These are phyloP conservation scores for Chiropotes sagulatus DNA, from an alignment of 2,797 vertebrate species.

Conservation along the genomic window DNA sequence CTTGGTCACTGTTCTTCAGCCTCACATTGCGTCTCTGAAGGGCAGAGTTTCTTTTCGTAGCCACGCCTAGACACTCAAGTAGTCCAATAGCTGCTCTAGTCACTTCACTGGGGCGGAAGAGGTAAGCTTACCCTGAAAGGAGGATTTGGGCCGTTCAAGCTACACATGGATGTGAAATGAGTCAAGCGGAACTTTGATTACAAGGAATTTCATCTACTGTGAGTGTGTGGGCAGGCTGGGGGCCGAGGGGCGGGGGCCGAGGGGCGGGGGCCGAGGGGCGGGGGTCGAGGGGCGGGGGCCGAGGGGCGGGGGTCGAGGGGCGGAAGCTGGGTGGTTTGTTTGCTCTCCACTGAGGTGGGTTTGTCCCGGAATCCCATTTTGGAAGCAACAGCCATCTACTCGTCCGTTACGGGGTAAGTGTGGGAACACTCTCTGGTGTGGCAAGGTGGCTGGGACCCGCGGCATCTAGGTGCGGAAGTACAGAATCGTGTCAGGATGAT, in stretches of 20 bases:
- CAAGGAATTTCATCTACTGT: slow-evolving; percentile 29
- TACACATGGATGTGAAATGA: slow-evolving; percentile 54
- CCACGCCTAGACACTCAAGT: slow-evolving; percentile 5
- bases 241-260: background rate
- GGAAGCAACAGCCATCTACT: background rate
- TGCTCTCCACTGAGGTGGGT: background rate
- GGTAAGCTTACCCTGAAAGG: background rate
- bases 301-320: background rate
- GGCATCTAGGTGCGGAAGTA: background rate
- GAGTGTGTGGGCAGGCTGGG: background rate
- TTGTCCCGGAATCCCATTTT: background rate
- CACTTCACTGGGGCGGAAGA: background rate
- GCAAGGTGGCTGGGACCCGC: background rate
- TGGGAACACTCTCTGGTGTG: background rate
- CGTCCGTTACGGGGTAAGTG: slow-evolving; percentile 34
- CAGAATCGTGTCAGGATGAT: background rate
- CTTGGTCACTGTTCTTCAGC: background rate
- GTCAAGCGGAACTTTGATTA: background rate
- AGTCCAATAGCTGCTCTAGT: slow-evolving; percentile 20
- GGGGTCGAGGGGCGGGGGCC: background rate
- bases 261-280: background rate
- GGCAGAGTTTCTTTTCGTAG: slow-evolving; percentile 43
- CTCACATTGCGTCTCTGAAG: background rate
- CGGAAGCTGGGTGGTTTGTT: background rate
- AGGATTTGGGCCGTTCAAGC: slow-evolving; percentile 21